These are phyloP conservation scores for Orthosia cruda DNA, from an alignment of 2,888 invertebrate species.

Conservation along the genomic window DNA sequence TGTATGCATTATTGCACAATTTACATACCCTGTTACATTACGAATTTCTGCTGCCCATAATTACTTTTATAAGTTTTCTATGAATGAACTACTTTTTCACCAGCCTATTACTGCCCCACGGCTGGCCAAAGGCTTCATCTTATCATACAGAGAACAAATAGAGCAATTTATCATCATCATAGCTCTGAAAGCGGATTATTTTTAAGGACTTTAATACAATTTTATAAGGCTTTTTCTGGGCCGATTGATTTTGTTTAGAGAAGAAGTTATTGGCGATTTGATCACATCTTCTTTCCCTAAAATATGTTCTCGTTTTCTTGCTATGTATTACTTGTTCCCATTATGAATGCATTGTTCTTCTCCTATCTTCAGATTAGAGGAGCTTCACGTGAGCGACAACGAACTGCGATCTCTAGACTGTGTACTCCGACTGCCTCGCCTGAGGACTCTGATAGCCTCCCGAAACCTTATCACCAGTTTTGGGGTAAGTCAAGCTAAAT, in stretches of 20 bases:
- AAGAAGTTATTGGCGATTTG: no score
- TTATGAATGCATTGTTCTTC: not conserved
- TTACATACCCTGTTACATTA: not conserved
- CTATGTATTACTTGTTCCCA: not conserved
- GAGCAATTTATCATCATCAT: no score
- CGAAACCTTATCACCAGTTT: conserved; percentile 84
- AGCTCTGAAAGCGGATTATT: no score
- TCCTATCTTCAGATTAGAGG: conserved; percentile 92
- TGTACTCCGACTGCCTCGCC: conserved; percentile 91
- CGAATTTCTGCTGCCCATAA: conserved; percentile 4
- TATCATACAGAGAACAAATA: no score
- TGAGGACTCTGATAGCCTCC: conserved; percentile 92
- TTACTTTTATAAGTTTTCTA: not conserved
- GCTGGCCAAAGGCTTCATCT: no score
- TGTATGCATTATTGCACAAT: conserved; percentile 17
- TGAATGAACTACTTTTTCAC: not conserved
- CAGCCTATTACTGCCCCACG: not conserved
- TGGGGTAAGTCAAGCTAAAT: conserved; percentile 74
- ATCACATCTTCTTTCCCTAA: no score
- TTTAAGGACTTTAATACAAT: not conserved
- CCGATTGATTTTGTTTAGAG: not conserved
- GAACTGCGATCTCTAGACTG: conserved; percentile 93
- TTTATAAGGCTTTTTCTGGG: not conserved
- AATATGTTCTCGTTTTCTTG: no score
- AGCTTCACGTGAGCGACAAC: conserved; percentile 94